These are phyloP conservation scores for Phalacrocorax carbo DNA, from an alignment of 2,113 vertebrate species.

Conservation along the genomic window DNA sequence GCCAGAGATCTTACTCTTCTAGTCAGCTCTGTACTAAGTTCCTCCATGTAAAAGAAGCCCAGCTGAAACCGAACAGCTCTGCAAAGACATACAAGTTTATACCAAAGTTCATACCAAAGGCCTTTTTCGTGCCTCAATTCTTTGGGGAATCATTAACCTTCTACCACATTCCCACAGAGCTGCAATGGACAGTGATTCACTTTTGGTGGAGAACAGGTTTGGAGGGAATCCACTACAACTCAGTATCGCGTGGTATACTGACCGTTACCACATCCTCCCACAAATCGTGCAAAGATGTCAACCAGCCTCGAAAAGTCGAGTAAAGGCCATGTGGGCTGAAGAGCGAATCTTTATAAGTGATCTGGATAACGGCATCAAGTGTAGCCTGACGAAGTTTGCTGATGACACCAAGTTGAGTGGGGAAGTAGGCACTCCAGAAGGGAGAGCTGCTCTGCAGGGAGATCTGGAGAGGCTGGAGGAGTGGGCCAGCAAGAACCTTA, in stretches of 20 bases:
- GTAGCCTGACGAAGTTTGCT: too few relatives aligned
- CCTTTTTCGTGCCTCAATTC: not conserved
- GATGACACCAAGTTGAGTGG: too few relatives aligned
- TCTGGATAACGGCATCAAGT: too few relatives aligned
- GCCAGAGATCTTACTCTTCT: not conserved
- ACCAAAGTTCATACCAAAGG: not conserved
- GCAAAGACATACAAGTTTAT: not conserved
- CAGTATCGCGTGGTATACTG: not conserved
- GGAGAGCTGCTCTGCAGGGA: too few relatives aligned
- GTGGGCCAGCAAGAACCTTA: too few relatives aligned
- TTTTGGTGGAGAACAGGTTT: not conserved
- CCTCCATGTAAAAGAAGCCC: not conserved
- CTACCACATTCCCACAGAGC: not conserved
- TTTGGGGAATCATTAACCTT: not conserved
- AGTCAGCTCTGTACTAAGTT: not conserved
- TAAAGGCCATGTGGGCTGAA: not conserved
- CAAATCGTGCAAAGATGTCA: not conserved
- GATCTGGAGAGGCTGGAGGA: too few relatives aligned
- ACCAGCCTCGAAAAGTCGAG: not conserved
- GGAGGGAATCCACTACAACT: not conserved
- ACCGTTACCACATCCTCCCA: not conserved
- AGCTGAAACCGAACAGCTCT: not conserved
- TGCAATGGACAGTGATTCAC: not conserved
- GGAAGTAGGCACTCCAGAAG: too few relatives aligned
- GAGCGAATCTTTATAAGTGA: rapidly evolving